Base-by-base conservation (phyloP, 2,797 vertebrate genomes). In the Lindbergichthys nudifrons region DNA sequence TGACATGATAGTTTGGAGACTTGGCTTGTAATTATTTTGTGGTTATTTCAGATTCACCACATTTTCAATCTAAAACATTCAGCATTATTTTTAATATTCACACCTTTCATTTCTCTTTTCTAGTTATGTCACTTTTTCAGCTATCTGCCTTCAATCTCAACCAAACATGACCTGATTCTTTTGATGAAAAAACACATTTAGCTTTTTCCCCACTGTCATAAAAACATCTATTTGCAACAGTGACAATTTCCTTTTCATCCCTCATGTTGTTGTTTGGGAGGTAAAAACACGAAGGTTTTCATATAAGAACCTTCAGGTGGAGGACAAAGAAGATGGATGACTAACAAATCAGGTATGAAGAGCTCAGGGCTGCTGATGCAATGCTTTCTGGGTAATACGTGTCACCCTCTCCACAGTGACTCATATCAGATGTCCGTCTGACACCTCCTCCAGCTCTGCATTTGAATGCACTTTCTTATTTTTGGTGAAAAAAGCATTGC, bases 361-460 rank as follows among this genome's bases (percentile, higher is more conserved):
- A 21, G 19, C 52, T 50, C 18, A 9, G 19, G 26, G 12, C 19
- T 18, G 18, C 46, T 32, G 77, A 65, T 56, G 59, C 57, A 42
- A 51, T 30, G 69, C 16, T 26, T 56, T 60, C 54, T 75, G 32
- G 60, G 46, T 63, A 39, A 72, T 46, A 12, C 42, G 65, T 48
- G 42, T 54, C 70, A 53, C 4, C 19, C 62, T 43, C 50, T 61
- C 32, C 39, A 12, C 47, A n/a, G 46, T 59, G 60, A 70, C 46
- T 65, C 54, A 46, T 53, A 43, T 57, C 65, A 18, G 10, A 23
- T 41, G 5, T 51, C 61, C 10, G 54, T 52, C 62, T n/a, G 26
- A 63, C 70, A 50, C 18, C 2, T 36, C 32, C n/a, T 50, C 32
- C 32, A 12, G 11, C 12, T n/a, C 39, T 15, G 16, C 23, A 39